Evolutionary conservation across 2,113 vertebrate genomes (phyloP), one percentile per base, ranked within the genome.

Genomic region (Hippocampus mohnikei): DNA sequence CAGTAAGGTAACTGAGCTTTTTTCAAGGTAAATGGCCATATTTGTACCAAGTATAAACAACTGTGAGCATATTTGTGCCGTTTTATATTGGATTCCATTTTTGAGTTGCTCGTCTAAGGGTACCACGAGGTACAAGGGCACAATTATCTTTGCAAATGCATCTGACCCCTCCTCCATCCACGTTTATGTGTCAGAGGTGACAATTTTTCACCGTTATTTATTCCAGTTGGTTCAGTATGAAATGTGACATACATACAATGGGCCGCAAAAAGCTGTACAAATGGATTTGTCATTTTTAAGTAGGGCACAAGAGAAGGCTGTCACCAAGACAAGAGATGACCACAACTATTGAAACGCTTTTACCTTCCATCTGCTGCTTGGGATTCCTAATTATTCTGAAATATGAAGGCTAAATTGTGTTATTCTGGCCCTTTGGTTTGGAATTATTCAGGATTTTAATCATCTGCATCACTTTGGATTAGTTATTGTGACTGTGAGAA

Each of bases 181-280:
- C 16, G 41, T 46, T 68, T 70, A 53, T 44, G 29, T 77, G 63
- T 73, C 46, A 82, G 74, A 79, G 76, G 79, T 84, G 82, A 77
- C 77, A 81, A 83, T 84, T 72, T 77, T 52, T 58, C 75, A 44
- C 73, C 52, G 86, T 78, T 88, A 85, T 88, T 88, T 82, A 79
- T 88, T 89, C 82, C 79, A 74, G 41, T 75, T 69, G 56, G 75
- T 76, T 85, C 77, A 83, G 64, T 75, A 40, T 66, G 70, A 79
- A 76, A 81, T 81, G 79, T 75, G 80, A 79, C 76, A 78, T 67
- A 23, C 58, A 59, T 42, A 56, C 46, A 65, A 29, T 7, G 13
- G 60, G 41, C 71, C 42, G 41, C 37, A 3, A 62, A n/a, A 20
- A 40, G 9, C 16, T 20, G 33, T 11, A 40, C 21, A 62, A 9